A percentile compares a stretch with the other conserved stretches of the same genome.
These are phyloP conservation scores for Drosophila dunni DNA, from an alignment of 1,140 invertebrate species.

Conservation along the genomic window DNA sequence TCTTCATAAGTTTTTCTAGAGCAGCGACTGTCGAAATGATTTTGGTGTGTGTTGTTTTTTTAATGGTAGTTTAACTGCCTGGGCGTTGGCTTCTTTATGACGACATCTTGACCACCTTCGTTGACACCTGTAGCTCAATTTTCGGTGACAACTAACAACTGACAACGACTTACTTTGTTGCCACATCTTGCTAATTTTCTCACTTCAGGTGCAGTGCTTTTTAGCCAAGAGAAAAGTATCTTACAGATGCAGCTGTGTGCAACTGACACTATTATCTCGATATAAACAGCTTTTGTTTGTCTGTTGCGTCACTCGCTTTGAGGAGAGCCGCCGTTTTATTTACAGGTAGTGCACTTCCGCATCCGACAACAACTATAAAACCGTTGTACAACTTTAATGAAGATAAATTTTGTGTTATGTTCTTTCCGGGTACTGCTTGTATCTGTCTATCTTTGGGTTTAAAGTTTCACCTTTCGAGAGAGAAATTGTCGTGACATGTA, in stretches of 20 bases:
- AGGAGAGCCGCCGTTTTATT: conserved; percentile 36
- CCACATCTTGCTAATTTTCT: conserved; percentile 45
- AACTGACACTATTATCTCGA: conserved; percentile 15
- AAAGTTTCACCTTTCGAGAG: conserved; percentile 83
- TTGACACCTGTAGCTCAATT: conserved; percentile 56
- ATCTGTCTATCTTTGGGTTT: conserved; percentile 71
- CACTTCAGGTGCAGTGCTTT: conserved; percentile 20
- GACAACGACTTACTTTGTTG: conserved; percentile 38
- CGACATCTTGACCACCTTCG: conserved; percentile 59
- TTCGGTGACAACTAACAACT: conserved; percentile 68
- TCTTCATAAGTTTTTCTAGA: conserved; percentile 60
- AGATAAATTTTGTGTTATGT: conserved; percentile 60
- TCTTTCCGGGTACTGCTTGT: conserved; percentile 33
- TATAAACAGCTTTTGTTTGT: conserved; percentile 23
- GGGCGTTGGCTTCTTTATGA: conserved; percentile 66
- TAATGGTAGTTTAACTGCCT: conserved; percentile 66
- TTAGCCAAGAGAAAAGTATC: background rate
- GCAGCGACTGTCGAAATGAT: conserved; percentile 38
- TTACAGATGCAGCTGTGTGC: conserved; percentile 38
- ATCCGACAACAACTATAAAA: conserved; percentile 34
- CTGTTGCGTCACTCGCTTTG: conserved; percentile 40
- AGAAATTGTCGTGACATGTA: conserved; percentile 66
- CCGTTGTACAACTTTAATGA: conserved; percentile 59
- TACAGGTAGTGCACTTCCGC: conserved; percentile 68
- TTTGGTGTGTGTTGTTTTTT: conserved; percentile 36